Evolutionary conservation across 2,888 invertebrate genomes (phyloP), one percentile per base, ranked within the genome.

Genomic region (Pseudoips prasinana): DNA sequence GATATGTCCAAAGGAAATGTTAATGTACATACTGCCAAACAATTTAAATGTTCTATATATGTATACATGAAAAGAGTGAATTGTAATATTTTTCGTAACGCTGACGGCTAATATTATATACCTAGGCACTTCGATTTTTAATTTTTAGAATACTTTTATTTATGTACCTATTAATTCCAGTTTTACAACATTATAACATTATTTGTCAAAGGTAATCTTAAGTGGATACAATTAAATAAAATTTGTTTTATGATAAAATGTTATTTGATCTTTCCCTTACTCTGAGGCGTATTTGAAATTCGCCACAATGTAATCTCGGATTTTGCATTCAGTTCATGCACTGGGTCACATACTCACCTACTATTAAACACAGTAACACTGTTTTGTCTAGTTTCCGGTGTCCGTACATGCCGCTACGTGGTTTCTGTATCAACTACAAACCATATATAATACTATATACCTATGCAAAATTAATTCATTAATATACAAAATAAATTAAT

Each of bases 1-100:
- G 44, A 47, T 57, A 53, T 45, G 52, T 55, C 56, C 54, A 56
- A 54, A 51, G 39, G 44, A 43, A 48, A 47, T 29, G 19, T 25
- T 44, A 52, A 43, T 57, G 53, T 54, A 54, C 51, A 54, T 54
- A 60, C 45, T 54, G 59, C 55, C 58, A 60, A 59, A 59, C 46
- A 29, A 44, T 44, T 53, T 43, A 40, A 54, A 49, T 39, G 34
- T 46, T 59, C 40, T 59, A 56, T 50, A 50, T 51, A 49, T 52
- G 56, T 39, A 56, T 34, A 48, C 39, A 46, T n/a, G n/a, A n/a
- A 43, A 43, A 59, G 50, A 54, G 48, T 54, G 50, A 51, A 57
- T 42, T 46, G 41, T 54, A 52, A 57, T 60, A 59, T 59, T 59
- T 59, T 59, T 57, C 46, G 43, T 60, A 60, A 52, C 34, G 46